Evolutionary conservation across 2,797 vertebrate species (phyloP).

Genomic region (Hippocampus kuda): DNA sequence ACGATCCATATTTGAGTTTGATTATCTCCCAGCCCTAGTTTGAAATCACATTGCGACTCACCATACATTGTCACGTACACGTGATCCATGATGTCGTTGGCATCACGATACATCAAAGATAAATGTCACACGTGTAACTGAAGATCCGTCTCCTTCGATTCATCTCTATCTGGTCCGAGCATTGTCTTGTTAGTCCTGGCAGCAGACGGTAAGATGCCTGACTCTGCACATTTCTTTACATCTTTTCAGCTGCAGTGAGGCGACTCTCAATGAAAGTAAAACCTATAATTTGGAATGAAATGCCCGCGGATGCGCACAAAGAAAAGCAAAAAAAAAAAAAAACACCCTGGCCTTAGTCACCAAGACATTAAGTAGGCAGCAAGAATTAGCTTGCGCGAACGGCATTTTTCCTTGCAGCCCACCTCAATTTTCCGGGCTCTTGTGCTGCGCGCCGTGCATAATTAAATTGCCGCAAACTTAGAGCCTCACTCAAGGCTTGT

Average conservation of each 20-base stretch:
- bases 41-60: background rate
- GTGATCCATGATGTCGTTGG: too few relatives aligned
- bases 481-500: slow-evolving; percentile 40
- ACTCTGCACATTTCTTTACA: slow-evolving; percentile 27
- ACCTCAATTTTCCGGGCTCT: slow-evolving; percentile 54
- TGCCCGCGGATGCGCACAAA: slow-evolving; percentile 27
- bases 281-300: slow-evolving; percentile 49
- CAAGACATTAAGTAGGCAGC: slow-evolving; percentile 20
- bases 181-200: background rate
- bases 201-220: slow-evolving; percentile 9
- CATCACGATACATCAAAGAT: background rate
- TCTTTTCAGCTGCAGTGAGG: slow-evolving; percentile 24
- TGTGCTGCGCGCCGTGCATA: slow-evolving; percentile 42
- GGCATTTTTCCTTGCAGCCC: slow-evolving; percentile 50
- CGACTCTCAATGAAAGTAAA: slow-evolving; percentile 43
- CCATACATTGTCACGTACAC: background rate
- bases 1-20: too few relatives aligned
- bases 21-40: too few relatives aligned
- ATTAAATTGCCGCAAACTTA: slow-evolving; percentile 54
- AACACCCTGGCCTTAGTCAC: slow-evolving; percentile 31
- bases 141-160: background rate
- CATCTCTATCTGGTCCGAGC: background rate
- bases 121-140: background rate
- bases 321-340: slow-evolving; percentile 45
- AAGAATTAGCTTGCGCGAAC: slow-evolving; percentile 20